Percentiles rank a stretch among this genome's conserved stretches.
These are phyloP conservation scores for Taurulus bubalis DNA, from an alignment of 2,113 vertebrate genomes.

Conservation along the genomic window DNA sequence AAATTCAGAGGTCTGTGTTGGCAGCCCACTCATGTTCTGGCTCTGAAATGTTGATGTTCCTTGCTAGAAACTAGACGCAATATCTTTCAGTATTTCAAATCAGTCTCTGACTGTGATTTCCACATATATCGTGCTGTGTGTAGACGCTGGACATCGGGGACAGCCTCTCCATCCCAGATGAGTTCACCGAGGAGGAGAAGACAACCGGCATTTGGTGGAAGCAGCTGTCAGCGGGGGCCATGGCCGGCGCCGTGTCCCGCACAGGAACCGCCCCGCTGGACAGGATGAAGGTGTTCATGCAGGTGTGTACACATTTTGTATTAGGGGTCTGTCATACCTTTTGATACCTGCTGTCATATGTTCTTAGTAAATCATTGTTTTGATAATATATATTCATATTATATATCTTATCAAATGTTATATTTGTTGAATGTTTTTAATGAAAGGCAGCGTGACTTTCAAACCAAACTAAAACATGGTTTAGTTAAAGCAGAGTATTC, in stretches of 20 bases:
- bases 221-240: slow-evolving; percentile 90
- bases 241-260: slow-evolving; percentile 93
- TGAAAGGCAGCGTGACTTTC: background rate
- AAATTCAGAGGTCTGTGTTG: background rate
- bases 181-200: slow-evolving; percentile 97
- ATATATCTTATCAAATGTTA: background rate
- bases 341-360: background rate
- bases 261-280: slow-evolving; percentile 97
- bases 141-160: slow-evolving; percentile 98
- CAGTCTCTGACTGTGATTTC: background rate
- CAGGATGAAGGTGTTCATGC: slow-evolving; percentile 99
- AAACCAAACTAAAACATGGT: background rate
- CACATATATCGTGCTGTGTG: background rate
- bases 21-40: background rate
- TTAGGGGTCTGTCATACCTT: background rate
- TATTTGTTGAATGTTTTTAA: background rate
- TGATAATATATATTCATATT: background rate
- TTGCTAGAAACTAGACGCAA: background rate
- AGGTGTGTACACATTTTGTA: slow-evolving; percentile 81
- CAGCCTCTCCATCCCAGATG: slow-evolving; percentile 95
- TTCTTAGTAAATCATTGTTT: background rate
- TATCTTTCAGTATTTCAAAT: background rate
- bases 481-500: background rate
- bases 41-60: background rate
- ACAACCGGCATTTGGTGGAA: slow-evolving; percentile 94